Evolutionary conservation across 2,113 vertebrate species (phyloP).

Genomic region (Mellivora capensis): DNA sequence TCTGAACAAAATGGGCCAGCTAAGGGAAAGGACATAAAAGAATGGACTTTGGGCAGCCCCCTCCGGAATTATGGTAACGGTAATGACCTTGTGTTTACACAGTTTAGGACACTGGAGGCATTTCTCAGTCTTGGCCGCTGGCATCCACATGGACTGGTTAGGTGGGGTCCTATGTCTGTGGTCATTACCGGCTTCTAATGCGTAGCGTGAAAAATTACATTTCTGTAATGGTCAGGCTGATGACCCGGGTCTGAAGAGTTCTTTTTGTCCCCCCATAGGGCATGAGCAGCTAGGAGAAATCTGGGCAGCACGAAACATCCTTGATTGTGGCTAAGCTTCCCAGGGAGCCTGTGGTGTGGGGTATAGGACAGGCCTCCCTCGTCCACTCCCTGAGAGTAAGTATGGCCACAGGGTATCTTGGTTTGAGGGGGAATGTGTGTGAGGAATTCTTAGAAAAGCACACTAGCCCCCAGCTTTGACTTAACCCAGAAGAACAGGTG

Average conservation of each 20-base stretch:
- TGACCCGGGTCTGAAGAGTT: not conserved
- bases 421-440: not conserved
- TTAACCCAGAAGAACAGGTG: not conserved
- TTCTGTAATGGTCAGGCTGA: not conserved
- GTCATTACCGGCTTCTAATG: not conserved
- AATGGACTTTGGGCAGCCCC: not conserved
- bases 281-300: not conserved
- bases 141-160: not conserved
- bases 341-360: accelerated
- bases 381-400: not conserved
- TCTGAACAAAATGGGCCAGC: not conserved
- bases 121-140: not conserved
- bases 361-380: not conserved
- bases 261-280: not conserved
- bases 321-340: not conserved
- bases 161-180: not conserved
- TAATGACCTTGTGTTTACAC: not conserved
- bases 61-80: not conserved
- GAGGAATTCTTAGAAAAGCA: not conserved
- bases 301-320: not conserved
- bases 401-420: not conserved
- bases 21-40: not conserved
- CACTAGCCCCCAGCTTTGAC: not conserved
- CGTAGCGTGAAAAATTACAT: not conserved
- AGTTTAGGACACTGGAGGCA: not conserved